Evolutionary conservation across 37 sponge, comb jelly and placozoan genomes (phyloP).

Genomic region (Cladorhizidae sp.): DNA sequence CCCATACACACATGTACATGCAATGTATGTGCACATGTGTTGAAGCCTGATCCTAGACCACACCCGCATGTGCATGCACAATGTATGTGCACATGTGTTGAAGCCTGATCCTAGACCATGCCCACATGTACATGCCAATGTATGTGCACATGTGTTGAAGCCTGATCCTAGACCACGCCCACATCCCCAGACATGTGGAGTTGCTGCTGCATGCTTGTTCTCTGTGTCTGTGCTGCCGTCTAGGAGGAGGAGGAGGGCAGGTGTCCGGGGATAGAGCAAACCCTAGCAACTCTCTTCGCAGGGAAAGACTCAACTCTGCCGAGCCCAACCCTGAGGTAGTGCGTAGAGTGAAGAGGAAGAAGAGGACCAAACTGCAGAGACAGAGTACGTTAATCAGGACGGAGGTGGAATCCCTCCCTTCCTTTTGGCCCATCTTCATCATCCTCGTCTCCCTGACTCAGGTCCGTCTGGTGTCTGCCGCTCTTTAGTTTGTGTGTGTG

Average conservation of each 20-base stretch:
- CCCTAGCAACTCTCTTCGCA: slow-evolving; percentile 13
- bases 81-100: no score
- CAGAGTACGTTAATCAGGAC: slow-evolving; percentile 68
- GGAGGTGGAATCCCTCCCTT: slow-evolving; percentile 84
- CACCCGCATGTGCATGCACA: no score
- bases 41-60: no score
- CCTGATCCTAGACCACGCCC: no score
- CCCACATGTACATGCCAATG: no score
- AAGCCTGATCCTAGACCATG: no score
- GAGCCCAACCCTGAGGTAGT: neutral
- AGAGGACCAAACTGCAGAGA: slow-evolving; percentile 68
- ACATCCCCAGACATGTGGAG: no score
- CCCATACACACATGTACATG: no score
- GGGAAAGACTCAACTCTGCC: slow-evolving; percentile 30
- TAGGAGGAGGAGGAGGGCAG: neutral
- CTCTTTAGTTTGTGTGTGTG: no score
- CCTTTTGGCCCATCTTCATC: slow-evolving; percentile 91
- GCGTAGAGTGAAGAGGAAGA: slow-evolving; percentile 12
- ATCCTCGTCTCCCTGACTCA: slow-evolving; percentile 73
- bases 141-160: no score
- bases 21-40: no score
- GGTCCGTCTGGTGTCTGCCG: no score
- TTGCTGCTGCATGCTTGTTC: neutral
- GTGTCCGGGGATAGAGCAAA: neutral
- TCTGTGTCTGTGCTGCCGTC: neutral